Conservation (phyloP, 92 coral and sea anemone species). For the Ricordea florida region DNA sequence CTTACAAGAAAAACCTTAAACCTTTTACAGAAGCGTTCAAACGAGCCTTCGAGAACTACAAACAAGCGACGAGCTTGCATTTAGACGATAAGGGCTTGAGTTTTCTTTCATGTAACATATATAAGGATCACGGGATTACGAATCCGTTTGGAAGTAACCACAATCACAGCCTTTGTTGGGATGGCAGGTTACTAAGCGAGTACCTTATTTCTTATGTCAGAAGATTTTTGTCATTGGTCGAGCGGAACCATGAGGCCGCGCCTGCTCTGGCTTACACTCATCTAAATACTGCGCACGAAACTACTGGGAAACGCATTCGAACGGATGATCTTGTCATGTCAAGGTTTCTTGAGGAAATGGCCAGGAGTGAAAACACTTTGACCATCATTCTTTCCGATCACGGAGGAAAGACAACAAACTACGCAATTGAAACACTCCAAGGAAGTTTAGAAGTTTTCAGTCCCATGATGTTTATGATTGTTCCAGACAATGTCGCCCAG, state of each 20-base stretch:
- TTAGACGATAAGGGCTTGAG: constrained; percentile 80
- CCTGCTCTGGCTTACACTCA: constrained; percentile 81
- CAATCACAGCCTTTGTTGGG: constrained; percentile 52
- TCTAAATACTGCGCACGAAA: constrained; percentile 89
- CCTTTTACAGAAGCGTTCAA: constrained; percentile 59
- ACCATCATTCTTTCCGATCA: constrained; percentile 90
- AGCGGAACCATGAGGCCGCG: constrained; percentile 42
- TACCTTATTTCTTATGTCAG: constrained; percentile 65
- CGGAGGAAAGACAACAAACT: constrained; percentile 84
- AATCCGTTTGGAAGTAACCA: constrained; percentile 64
- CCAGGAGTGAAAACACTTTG: constrained; percentile 68
- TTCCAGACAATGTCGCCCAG: constrained; percentile 83
- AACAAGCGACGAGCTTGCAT: constrained; percentile 10
- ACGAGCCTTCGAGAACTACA: constrained; percentile 31
- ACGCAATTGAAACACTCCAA: constrained; percentile 68
- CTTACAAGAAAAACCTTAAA: constrained; percentile 49
- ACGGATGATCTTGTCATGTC: constrained; percentile 70
- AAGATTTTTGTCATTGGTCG: constrained; percentile 53
- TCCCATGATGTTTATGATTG: constrained; percentile 85
- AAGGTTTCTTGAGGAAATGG: constrained; percentile 62
- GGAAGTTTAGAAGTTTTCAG: constrained; percentile 88
- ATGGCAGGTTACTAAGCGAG: constrained; percentile 74
- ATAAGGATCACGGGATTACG: constrained; percentile 47
- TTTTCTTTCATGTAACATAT: constrained; percentile 70
- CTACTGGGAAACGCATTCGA: constrained; percentile 79